A percentile compares a stretch with the other conserved stretches of the same genome.
Conservation (phyloP, 2,888 invertebrate species). For the Cacoxenus indagator region DNA sequence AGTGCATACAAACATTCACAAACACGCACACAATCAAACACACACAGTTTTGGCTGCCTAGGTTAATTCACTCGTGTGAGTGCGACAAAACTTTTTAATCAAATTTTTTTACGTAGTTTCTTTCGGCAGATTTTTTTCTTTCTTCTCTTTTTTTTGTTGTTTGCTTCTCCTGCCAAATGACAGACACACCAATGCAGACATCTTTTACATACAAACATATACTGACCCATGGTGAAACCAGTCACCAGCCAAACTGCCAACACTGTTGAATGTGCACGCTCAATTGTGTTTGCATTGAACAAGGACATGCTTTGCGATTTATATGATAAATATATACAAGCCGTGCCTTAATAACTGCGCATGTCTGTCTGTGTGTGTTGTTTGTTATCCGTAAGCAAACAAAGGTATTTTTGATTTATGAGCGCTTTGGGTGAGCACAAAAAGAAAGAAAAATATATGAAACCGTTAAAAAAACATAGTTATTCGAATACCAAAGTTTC, state of each 20-base stretch:
- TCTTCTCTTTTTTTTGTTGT: constrained; percentile 8
- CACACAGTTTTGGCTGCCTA: not conserved
- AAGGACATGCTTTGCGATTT: constrained; percentile 63
- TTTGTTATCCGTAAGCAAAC: constrained; percentile 51
- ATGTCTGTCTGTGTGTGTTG: constrained; percentile 4
- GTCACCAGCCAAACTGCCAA: constrained; percentile 1
- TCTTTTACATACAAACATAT: not conserved
- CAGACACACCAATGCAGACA: no score
- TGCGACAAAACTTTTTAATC: constrained; percentile 62
- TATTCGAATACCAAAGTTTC: no score
- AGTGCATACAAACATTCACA: not conserved
- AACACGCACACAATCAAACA: not conserved
- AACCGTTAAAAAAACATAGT: not conserved
- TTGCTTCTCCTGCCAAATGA: not conserved
- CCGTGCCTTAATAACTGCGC: not conserved
- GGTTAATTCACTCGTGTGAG: constrained; percentile 6
- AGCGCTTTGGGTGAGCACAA: constrained; percentile 53
- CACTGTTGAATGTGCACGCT: constrained; percentile 53
- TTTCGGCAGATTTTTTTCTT: constrained; percentile 51
- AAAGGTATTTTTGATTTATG: constrained; percentile 61
- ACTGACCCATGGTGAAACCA: constrained; percentile 1
- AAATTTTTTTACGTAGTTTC: constrained; percentile 60
- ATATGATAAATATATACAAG: constrained; percentile 54
- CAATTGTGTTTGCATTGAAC: constrained; percentile 61
- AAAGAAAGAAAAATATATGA: constrained; percentile 19